Percentiles rank a stretch among this genome's conserved stretches.
These are phyloP conservation scores for Colossoma macropomum DNA, from an alignment of 2,113 vertebrate genomes.

Conservation along the genomic window DNA sequence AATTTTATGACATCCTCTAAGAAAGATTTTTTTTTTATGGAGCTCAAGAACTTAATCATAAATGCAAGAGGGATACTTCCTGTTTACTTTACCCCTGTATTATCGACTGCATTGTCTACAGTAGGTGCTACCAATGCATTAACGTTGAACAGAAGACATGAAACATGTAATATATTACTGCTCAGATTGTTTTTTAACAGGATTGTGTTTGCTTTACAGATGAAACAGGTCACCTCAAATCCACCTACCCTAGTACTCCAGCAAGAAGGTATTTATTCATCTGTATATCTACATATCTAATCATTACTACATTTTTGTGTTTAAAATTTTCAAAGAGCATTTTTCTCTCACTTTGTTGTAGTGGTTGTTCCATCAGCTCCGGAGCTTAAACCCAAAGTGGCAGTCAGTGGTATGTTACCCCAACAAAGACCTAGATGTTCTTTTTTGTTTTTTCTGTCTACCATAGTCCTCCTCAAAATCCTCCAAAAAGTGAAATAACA, in stretches of 20 bases:
- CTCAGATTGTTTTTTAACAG: no score
- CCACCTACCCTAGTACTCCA: constrained; percentile 67
- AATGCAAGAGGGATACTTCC: no score
- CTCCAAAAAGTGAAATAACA: not conserved
- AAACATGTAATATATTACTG: no score
- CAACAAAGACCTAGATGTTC: not conserved
- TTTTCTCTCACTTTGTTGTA: constrained; percentile 63
- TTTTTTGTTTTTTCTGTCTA: not conserved
- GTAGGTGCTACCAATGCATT: no score
- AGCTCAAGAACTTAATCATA: no score
- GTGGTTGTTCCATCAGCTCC: constrained; percentile 61
- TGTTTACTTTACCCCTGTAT: no score
- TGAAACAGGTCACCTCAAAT: constrained; percentile 77
- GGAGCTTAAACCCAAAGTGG: constrained; percentile 75
- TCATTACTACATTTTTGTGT: not conserved
- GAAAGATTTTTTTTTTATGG: no score
- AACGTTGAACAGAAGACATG: no score
- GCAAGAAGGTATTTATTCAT: constrained; percentile 74
- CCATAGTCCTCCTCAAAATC: not conserved
- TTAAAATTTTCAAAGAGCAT: not conserved
- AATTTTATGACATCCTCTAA: no score
- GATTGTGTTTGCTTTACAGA: constrained; percentile 73
- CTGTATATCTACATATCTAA: no score
- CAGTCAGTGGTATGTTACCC: constrained; percentile 77
- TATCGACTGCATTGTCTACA: no score